phyloP scores from a whole-genome alignment of 2,113 vertebrate species.

The Sapajus apella region DNA sequence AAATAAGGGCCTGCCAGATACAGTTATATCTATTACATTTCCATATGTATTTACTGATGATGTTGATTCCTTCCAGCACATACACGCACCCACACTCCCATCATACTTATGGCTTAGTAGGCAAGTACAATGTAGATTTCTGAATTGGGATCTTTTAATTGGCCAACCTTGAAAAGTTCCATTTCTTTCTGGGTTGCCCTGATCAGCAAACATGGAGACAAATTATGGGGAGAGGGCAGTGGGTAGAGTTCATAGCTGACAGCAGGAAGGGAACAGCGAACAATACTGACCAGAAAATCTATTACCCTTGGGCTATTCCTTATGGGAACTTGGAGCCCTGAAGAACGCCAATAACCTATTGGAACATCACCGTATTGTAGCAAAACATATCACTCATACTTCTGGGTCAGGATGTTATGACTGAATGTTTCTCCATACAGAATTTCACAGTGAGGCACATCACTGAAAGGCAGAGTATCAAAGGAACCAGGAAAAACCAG shows the following conservation, averaged over 20 bases:
- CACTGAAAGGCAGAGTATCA: background rate
- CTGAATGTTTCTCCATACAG: background rate
- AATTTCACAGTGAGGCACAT: background rate
- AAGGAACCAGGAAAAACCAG: background rate
- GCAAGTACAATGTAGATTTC: background rate
- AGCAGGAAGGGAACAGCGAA: background rate
- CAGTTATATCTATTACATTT: background rate
- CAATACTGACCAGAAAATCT: background rate
- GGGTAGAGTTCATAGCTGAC: background rate
- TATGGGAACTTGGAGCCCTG: background rate
- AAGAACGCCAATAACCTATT: background rate
- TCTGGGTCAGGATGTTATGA: background rate
- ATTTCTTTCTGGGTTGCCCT: background rate
- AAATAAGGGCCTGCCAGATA: background rate
- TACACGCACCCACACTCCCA: background rate
- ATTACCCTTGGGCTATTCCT: no score
- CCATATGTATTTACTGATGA: background rate
- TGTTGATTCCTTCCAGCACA: background rate
- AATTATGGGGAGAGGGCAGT: background rate
- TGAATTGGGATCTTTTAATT: background rate
- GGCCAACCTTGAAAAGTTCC: background rate
- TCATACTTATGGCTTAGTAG: background rate
- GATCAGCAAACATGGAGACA: background rate
- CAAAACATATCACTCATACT: background rate
- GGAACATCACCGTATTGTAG: background rate